phyloP scores from a whole-genome alignment of 2,113 vertebrate genomes.

The Callaeas wilsoni region DNA sequence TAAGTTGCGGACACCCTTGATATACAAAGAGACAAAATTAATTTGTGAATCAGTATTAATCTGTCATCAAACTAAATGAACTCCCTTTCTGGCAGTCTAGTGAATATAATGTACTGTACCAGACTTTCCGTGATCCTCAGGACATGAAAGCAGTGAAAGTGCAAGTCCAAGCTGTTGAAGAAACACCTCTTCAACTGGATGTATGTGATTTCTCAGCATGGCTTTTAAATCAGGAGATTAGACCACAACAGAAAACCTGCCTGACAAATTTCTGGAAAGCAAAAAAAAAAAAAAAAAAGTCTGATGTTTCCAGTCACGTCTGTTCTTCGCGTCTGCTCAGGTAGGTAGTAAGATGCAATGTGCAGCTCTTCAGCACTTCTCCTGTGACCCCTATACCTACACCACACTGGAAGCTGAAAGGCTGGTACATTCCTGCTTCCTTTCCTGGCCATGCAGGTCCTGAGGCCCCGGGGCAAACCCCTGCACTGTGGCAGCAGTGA shows the following conservation, averaged over 20 bases:
- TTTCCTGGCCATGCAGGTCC: not conserved
- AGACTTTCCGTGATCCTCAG: not conserved
- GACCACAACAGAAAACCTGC: not conserved
- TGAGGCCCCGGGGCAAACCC: not conserved
- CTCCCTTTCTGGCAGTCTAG: slow-evolving; percentile 64
- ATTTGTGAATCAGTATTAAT: slow-evolving; percentile 84
- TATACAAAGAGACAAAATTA: slow-evolving; percentile 80
- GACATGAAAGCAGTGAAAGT: not conserved
- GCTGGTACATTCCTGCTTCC: not conserved
- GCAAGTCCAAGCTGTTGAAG: not conserved
- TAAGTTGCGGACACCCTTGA: slow-evolving; percentile 77
- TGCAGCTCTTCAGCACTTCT: not conserved
- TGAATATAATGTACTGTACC: slow-evolving; percentile 25
- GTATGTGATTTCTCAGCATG: not conserved
- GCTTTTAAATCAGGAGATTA: not conserved
- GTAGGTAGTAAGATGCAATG: not conserved
- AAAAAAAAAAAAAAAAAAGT: not conserved
- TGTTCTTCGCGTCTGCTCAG: fast-evolving
- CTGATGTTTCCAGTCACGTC: not conserved
- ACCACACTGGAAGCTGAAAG: not conserved
- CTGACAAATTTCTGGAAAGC: not conserved
- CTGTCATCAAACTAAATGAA: slow-evolving; percentile 71
- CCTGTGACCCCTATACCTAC: not conserved
- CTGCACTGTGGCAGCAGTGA: not conserved
- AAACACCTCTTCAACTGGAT: not conserved